phyloP scores from a whole-genome alignment of 2,113 vertebrate genomes.

The Proterorhinus semilunaris region DNA sequence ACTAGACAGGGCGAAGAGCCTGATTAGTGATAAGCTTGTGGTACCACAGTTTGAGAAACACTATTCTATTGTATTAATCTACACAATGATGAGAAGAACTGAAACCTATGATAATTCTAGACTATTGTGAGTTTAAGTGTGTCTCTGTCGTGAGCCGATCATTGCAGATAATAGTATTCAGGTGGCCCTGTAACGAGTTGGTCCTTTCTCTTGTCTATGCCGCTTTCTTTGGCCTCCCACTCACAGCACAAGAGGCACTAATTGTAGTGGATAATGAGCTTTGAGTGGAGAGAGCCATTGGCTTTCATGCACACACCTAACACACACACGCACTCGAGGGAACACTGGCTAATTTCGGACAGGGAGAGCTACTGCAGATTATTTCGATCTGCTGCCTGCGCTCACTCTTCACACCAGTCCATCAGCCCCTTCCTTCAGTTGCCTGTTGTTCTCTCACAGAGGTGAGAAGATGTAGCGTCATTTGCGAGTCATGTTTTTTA shows the following conservation, averaged over 20 bases:
- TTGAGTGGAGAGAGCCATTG: conserved; percentile 35
- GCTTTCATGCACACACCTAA: conserved; percentile 8
- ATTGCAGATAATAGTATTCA: conserved; percentile 11
- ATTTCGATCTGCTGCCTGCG: conserved; percentile 45
- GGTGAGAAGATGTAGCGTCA: conserved; percentile 31
- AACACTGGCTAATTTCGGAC: conserved; percentile 38
- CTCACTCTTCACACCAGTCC: conserved; percentile 27
- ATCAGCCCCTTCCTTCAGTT: conserved; percentile 2
- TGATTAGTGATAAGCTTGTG: too few species aligned
- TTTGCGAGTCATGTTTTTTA: conserved; percentile 5
- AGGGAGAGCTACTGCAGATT: conserved; percentile 46
- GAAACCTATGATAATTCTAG: neutral
- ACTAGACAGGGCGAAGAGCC: too few species aligned
- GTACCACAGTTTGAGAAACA: too few species aligned
- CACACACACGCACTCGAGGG: neutral
- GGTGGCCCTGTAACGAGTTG: conserved; percentile 25
- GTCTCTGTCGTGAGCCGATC: neutral
- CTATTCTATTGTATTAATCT: neutral
- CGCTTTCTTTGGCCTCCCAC: conserved; percentile 16
- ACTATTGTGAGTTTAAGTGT: conserved; percentile 10
- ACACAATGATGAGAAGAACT: neutral
- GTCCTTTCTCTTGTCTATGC: conserved; percentile 1
- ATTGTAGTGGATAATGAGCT: conserved; percentile 47
- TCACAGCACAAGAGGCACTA: conserved; percentile 20
- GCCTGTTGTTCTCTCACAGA: conserved; percentile 29